Base-by-base conservation (phyloP, 2,113 vertebrate species). In the Xenus cinereus region DNA sequence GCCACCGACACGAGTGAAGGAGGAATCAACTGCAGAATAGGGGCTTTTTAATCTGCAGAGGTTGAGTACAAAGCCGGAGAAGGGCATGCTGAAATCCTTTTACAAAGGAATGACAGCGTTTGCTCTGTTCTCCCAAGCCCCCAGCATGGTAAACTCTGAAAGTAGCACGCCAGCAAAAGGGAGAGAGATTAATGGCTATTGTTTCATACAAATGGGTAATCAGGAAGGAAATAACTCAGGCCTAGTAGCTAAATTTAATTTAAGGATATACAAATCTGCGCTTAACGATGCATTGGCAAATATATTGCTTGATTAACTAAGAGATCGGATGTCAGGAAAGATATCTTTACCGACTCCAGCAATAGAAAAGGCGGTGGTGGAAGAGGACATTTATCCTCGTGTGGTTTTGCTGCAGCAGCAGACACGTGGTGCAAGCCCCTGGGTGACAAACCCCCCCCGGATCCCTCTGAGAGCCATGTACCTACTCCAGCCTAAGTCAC, bases 351-450 rank as follows among this genome's bases (percentile, higher is more conserved):
- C 0, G 1, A 5, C 50, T n/a, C 18, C 0, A 10, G 69, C 41
- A 24, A 1, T 2, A 27, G 73, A 3, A 39, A 16, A 37, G 33
- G 37, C 19, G 3, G 8, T 18, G 37, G 27, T 14, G 18, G 46
- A 14, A 54, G 46, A 53, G 57, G 53, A 22, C 8, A 7, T 7
- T 35, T 35, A 7, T 45, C 76, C 32, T 10, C 0, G 21, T 2
- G 13, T 3, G 6, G 85, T 1, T 9, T 7, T 46, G 15, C 71
- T 59, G 4, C 10, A 4, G 68, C 4, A 4, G 41, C 54, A 23
- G 66, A 6, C 0, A 2, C 0, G 2, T 5, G 32, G 26, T 24
- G 32, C 0, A 1, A 51, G 37, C 43, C 27, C 2, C 21, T 4
- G 0, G 6, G 17, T 1, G 30, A 27, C 3, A 24, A 14, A 6